Evolutionary conservation across 2,113 vertebrate genomes (phyloP), one percentile per base, ranked within the genome.

Genomic region (Muntiacus reevesi): DNA sequence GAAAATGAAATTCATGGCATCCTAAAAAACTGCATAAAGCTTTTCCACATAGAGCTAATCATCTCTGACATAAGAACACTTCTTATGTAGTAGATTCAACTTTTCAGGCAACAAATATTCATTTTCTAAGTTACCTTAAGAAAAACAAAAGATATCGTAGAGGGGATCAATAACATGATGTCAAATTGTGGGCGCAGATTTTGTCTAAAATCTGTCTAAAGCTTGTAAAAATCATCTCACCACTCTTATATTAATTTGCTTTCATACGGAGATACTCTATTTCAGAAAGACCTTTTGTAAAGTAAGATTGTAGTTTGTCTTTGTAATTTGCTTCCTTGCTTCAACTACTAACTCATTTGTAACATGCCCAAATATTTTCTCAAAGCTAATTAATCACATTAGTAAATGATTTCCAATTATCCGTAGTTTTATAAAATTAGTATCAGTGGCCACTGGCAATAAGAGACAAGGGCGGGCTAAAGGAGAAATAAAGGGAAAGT

Each of bases 321-420:
- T 88, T 94, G 50, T 87, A 93, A 95, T 97, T 87, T 97, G 83
- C 36, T 93, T 96, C 88, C 93, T 97, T 95, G 94, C 43, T 94
- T 91, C 89, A 97, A 87, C 12, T 79, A 91, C 79, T 74, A 95
- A 78, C 50, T 97, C 89, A 95, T 94, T 96, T 97, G 92, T 89
- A 94, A 94, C 23, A 95, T 25, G 45, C 50, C 95, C 82, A 96
- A 95, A 67, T 95, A 92, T 94, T 92, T 97, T 92, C 79, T 94
- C 45, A 96, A 97, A 90, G 55, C 60, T 92, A 97, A 93, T 97
- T 67, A 84, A 45, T 97, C 81, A 94, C 23, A 74, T 85, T 91
- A 92, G n/a, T 87, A 89, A 95, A 76, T 86, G 30, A 71, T 92
- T 83, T 96, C 89, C 93, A 87, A 89, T 90, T 92, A 86, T 52